These are phyloP conservation scores for Zaprionus tsacasi DNA, from an alignment of 1,140 invertebrate species.

Conservation along the genomic window DNA sequence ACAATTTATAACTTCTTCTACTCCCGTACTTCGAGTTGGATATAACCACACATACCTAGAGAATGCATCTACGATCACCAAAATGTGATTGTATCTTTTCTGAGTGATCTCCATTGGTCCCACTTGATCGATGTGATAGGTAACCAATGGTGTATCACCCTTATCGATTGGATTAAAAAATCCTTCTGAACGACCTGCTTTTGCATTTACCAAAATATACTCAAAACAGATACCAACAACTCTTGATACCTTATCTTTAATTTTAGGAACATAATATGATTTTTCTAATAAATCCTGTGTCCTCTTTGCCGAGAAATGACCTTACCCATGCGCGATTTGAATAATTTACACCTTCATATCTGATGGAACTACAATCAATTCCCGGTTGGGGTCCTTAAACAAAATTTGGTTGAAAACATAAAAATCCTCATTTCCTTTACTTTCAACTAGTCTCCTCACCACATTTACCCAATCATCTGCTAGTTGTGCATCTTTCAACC, in stretches of 20 bases:
- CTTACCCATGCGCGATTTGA: too few species aligned
- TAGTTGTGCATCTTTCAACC: too few species aligned
- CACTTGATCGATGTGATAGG: slow-evolving; percentile 48
- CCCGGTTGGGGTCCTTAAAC: too few species aligned
- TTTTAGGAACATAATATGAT: too few species aligned
- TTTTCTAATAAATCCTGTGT: too few species aligned
- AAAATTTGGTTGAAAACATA: too few species aligned
- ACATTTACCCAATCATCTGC: too few species aligned
- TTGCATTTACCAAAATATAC: slow-evolving; percentile 27
- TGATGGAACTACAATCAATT: too few species aligned
- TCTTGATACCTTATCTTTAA: background rate
- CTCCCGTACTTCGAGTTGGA: slow-evolving; percentile 22
- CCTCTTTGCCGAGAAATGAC: too few species aligned
- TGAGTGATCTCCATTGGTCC: slow-evolving; percentile 76
- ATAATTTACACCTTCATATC: too few species aligned
- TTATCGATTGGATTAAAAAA: slow-evolving; percentile 26
- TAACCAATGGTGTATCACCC: slow-evolving; percentile 28
- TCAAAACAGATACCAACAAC: slow-evolving; percentile 14
- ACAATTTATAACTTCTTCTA: slow-evolving; percentile 18
- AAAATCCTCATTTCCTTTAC: too few species aligned
- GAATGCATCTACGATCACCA: slow-evolving; percentile 65
- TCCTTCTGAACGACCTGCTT: slow-evolving; percentile 17
- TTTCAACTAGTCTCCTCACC: too few species aligned
- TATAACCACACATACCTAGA: slow-evolving; percentile 4
- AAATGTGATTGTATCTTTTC: slow-evolving; percentile 83